phyloP scores from a whole-genome alignment of 2,797 vertebrate species.

The Okamejei kenojei region DNA sequence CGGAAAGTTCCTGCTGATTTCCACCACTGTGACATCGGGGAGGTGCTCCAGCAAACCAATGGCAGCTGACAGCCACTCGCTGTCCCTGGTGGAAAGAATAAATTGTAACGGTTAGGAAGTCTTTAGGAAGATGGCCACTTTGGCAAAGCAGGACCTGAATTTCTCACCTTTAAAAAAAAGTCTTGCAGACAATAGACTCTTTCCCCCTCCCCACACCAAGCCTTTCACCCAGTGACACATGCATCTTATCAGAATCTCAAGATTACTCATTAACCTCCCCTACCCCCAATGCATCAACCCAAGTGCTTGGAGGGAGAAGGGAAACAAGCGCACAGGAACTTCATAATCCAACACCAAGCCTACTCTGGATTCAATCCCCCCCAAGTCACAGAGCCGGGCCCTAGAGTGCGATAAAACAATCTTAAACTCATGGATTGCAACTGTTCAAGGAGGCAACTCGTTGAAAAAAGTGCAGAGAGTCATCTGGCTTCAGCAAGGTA shows the following conservation, averaged over 20 bases:
- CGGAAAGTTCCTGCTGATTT: slow-evolving; percentile 80
- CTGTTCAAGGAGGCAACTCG: not conserved
- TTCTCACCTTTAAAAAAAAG: too few species aligned
- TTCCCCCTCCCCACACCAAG: not conserved
- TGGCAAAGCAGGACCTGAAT: not conserved
- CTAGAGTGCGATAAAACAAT: too few species aligned
- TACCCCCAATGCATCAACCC: too few species aligned
- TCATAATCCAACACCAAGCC: not conserved
- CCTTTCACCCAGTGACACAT: not conserved
- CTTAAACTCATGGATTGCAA: not conserved
- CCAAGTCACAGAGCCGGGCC: not conserved
- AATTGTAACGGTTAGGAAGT: too few species aligned
- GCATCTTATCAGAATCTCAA: not conserved
- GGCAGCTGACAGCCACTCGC: slow-evolving; percentile 85
- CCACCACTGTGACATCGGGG: slow-evolving; percentile 81
- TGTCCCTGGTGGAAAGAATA: slow-evolving; percentile 62
- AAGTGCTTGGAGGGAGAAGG: too few species aligned
- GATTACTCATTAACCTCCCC: not conserved
- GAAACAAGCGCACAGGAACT: not conserved
- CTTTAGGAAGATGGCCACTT: not conserved
- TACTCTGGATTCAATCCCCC: not conserved
- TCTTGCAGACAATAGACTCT: not conserved
- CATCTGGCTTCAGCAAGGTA: not conserved
- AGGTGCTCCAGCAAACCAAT: slow-evolving; percentile 89
- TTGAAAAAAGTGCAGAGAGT: not conserved